Base-by-base conservation (phyloP, 2,797 vertebrate genomes). In the Diplodus puntazzo region DNA sequence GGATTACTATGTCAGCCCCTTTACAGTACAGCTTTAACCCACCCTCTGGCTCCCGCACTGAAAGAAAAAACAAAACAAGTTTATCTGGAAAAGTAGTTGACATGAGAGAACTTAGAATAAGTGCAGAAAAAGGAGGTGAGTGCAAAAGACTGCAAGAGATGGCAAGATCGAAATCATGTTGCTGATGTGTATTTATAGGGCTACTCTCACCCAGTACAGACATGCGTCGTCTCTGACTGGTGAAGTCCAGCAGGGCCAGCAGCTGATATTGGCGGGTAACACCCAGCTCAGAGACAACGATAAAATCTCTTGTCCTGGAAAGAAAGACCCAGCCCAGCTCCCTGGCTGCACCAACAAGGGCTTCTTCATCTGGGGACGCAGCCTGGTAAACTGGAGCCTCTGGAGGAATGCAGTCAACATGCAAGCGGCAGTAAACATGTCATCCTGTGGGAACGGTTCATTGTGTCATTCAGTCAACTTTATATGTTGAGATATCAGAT, bases 191-290 rank as follows among this genome's bases (percentile, higher is more conserved):
- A 50, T 65, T 65, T 23, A 13, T 23, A 48, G 20, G 25, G 14
- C 10, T 10, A 5, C 58, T 0, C 97, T 96, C 81, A 99, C 98
- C 96, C 64, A 99, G 88, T 1, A 99, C 93, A 0, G 98, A 99
- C 98, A 99, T 99, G 79, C 98, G 90, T 79, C 98, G 96, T 73
- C 98, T 96, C n/a, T 88, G 76, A 1, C 98, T 99, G 92, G 93
- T 99, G 88, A 99, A 99, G 82, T 99, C 98, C 86, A 99, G 81
- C 80, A 99, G 91, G 20, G 97, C 96, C 79, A 99, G 89, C 34
- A 99, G 91, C 76, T 95, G 84, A 88, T 99, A 99, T 0, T 95
- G 94, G 11, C 89, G 94, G 9, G 87, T 88, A 46, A 93, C 73
- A 3, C 97, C 98, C 77, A 98, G 90, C 90, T 99, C 98, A 1